These are phyloP conservation scores for Lasiommata megera DNA, from an alignment of 2,888 invertebrate species.

Conservation along the genomic window DNA sequence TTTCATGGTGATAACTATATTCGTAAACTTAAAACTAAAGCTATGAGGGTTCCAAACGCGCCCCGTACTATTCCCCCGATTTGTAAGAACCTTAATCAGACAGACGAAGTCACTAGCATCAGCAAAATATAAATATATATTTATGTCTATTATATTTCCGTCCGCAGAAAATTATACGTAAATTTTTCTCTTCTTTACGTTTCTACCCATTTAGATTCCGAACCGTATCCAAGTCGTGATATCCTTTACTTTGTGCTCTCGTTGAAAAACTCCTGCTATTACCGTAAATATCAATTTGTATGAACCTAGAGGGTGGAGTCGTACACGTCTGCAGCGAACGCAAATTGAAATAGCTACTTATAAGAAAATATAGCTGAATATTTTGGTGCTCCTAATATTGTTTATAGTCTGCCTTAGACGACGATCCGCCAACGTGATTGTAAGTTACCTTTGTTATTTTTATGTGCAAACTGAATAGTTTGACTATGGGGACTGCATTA, in stretches of 20 bases:
- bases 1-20: no score
- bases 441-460: neutral
- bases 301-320: slow-evolving; percentile 74
- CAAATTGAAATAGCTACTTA: slow-evolving; percentile 68
- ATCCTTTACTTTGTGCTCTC: slow-evolving; percentile 69
- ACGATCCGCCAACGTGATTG: neutral
- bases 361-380: slow-evolving; percentile 42
- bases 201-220: slow-evolving; percentile 71
- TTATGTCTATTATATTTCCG: slow-evolving; percentile 35
- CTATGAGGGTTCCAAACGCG: no score
- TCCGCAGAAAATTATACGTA: slow-evolving; percentile 56
- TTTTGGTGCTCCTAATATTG: neutral
- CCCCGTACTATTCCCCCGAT: no score
- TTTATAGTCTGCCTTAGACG: neutral
- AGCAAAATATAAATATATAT: no score
- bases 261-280: slow-evolving; percentile 77
- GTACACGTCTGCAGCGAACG: slow-evolving; percentile 45
- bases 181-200: slow-evolving; percentile 68
- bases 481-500: no score
- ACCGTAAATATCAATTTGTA: slow-evolving; percentile 82
- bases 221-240: slow-evolving; percentile 68
- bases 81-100: no score
- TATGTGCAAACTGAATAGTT: neutral
- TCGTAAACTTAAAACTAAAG: no score
- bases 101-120: no score